These are phyloP conservation scores for Oxycera nigricornis DNA, from an alignment of 2,888 invertebrate genomes.

Conservation along the genomic window DNA sequence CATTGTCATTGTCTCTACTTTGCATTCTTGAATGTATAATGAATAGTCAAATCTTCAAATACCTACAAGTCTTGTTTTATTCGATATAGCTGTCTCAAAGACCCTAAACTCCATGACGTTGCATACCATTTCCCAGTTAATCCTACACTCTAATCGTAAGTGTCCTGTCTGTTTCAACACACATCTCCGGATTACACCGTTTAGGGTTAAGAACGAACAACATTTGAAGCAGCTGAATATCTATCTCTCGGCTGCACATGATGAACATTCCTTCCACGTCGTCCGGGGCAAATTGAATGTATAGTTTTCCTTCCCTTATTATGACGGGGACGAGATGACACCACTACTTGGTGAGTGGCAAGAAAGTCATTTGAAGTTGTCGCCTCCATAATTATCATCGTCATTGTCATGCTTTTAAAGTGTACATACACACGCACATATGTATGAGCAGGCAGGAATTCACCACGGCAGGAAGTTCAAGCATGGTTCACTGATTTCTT, in stretches of 20 bases:
- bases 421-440: neutral
- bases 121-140: too few species aligned
- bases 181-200: neutral
- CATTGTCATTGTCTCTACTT: too few species aligned
- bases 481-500: constrained; percentile 24
- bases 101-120: too few species aligned
- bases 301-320: neutral
- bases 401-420: neutral
- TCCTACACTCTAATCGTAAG: too few species aligned
- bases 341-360: neutral
- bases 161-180: too few species aligned
- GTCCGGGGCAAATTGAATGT: neutral
- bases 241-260: too few species aligned
- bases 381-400: neutral
- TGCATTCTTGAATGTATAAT: too few species aligned
- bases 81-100: too few species aligned
- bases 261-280: neutral
- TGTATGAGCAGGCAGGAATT: neutral
- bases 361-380: neutral
- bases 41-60: too few species aligned
- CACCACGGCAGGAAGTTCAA: neutral
- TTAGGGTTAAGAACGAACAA: neutral
- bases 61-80: too few species aligned
- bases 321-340: neutral
- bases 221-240: neutral